Evolutionary conservation across 2,113 vertebrate genomes (phyloP).

Genomic region (Phocoena sinus): DNA sequence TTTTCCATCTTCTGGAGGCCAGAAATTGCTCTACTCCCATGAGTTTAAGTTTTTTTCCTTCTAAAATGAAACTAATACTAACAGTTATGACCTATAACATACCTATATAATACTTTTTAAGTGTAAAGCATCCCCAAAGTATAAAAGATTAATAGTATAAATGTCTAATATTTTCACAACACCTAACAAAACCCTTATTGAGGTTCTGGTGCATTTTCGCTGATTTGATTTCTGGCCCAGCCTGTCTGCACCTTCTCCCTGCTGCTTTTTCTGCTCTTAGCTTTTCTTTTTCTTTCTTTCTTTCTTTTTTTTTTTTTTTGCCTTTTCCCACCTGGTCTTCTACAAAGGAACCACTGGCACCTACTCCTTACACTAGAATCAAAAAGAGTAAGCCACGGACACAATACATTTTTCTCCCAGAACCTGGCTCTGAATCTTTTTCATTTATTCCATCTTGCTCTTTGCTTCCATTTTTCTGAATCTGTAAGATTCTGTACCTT

Average conservation of each 20-base stretch:
- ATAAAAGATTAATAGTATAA: not conserved
- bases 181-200: not conserved
- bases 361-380: fast-evolving
- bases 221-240: fast-evolving
- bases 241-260: not conserved
- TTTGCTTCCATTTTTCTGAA: not conserved
- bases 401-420: fast-evolving
- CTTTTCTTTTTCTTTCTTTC: too few relatives aligned
- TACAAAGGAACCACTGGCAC: not conserved
- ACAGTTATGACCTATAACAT: not conserved
- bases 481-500: not conserved
- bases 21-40: not conserved
- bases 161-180: not conserved
- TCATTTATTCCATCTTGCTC: not conserved
- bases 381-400: fast-evolving
- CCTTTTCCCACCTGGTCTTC: fast-evolving
- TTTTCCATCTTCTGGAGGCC: not conserved
- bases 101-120: not conserved
- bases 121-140: not conserved
- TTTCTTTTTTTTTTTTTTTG: too few relatives aligned
- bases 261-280: not conserved
- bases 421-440: not conserved
- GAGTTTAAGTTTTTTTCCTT: not conserved
- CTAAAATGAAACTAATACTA: not conserved
- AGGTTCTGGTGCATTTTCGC: fast-evolving